Conservation (phyloP, 92 coral and sea anemone species). For the Phenganax marumi region DNA sequence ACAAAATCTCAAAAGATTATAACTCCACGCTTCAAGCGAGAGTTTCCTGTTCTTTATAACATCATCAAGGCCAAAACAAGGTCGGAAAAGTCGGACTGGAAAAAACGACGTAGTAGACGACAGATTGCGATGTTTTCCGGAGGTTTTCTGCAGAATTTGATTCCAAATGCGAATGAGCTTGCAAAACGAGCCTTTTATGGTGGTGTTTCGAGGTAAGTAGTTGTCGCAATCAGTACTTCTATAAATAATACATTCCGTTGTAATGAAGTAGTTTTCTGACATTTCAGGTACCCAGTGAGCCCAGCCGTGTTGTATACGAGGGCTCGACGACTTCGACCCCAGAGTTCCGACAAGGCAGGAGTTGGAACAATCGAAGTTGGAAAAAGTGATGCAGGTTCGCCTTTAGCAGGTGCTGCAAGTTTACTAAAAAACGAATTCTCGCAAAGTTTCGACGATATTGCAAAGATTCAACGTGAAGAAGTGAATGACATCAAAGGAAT, state of each 20-base stretch:
- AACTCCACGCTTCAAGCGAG: constrained; percentile 34
- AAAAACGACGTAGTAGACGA: constrained; percentile 18
- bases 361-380: constrained; percentile 32
- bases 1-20: constrained; percentile 24
- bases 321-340: constrained; percentile 24
- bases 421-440: constrained; percentile 35
- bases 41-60: constrained; percentile 29
- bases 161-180: constrained; percentile 26
- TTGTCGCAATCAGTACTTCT: background rate
- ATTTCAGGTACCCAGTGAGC: constrained; percentile 14
- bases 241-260: background rate
- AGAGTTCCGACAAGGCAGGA: constrained; percentile 1
- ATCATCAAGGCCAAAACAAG: constrained; percentile 37
- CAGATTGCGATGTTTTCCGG: constrained; percentile 27
- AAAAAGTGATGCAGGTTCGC: background rate
- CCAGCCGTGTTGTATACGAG: constrained; percentile 23
- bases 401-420: constrained; percentile 37
- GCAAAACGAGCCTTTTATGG: constrained; percentile 36
- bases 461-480: constrained; percentile 44
- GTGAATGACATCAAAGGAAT: constrained; percentile 43
- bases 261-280: background rate
- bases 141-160: constrained; percentile 16
- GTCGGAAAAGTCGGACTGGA: background rate
- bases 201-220: constrained; percentile 9
- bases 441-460: constrained; percentile 32